Conservation (phyloP, 2,113 vertebrate genomes). For the Triplophysa rosa region DNA sequence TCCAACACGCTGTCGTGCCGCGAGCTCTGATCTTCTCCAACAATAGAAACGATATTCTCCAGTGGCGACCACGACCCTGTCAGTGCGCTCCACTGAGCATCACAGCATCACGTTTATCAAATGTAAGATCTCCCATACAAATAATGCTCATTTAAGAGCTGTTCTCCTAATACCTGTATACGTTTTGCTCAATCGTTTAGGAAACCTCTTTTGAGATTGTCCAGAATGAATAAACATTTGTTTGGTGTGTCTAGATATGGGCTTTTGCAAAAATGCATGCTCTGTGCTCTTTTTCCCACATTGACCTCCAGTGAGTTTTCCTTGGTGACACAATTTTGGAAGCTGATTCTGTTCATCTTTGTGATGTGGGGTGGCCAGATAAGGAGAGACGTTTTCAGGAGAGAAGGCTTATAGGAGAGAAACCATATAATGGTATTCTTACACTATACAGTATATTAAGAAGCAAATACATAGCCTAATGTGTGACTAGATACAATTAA, state of each 20-base stretch:
- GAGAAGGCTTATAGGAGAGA: no score
- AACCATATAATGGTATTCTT: no score
- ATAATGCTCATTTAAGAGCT: slow-evolving; percentile 52
- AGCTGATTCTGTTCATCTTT: neutral
- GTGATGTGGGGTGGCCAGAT: neutral
- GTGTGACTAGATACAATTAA: no score
- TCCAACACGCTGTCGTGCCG: slow-evolving; percentile 54
- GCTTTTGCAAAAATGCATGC: neutral
- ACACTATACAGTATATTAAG: no score
- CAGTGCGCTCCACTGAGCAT: slow-evolving; percentile 31
- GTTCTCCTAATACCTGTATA: neutral
- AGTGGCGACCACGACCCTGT: slow-evolving; percentile 39
- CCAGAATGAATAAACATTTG: no score
- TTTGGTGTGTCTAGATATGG: neutral
- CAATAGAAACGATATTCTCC: slow-evolving; percentile 61
- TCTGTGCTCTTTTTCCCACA: neutral
- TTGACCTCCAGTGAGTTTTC: slow-evolving; percentile 9
- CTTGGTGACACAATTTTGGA: slow-evolving; percentile 27
- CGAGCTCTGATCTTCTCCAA: slow-evolving; percentile 49
- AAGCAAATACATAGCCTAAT: no score
- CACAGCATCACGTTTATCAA: slow-evolving; percentile 61
- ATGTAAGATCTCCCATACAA: slow-evolving; percentile 61
- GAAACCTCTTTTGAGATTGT: no score
- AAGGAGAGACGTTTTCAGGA: neutral
- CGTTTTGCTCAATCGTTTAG: no score